Evolutionary conservation across 2,113 vertebrate species (phyloP).

Genomic region (Protobothrops mucrosquamatus): DNA sequence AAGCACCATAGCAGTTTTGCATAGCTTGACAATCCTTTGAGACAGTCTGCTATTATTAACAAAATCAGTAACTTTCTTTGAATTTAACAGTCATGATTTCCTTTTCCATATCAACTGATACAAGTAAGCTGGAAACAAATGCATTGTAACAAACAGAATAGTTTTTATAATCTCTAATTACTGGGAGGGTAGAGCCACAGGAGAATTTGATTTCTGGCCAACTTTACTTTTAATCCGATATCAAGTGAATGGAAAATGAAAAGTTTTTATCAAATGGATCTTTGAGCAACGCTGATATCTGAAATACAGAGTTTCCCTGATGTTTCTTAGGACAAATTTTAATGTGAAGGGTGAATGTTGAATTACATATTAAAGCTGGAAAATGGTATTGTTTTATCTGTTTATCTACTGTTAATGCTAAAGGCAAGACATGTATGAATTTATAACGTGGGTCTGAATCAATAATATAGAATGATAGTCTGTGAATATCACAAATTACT

Average conservation of each 20-base stretch:
- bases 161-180: neutral
- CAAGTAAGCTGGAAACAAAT: neutral
- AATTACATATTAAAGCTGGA: neutral
- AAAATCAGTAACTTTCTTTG: neutral
- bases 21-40: rapidly evolving
- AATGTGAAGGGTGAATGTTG: neutral
- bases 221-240: neutral
- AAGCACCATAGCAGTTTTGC: neutral
- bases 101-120: neutral
- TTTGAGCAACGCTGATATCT: neutral
- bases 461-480: neutral
- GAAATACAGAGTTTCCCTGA: neutral
- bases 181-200: neutral
- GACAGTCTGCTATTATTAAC: neutral
- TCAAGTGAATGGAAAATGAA: neutral
- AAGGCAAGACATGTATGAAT: neutral
- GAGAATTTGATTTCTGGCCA: neutral
- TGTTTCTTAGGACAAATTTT: neutral
- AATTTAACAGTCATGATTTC: neutral
- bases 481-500: neutral
- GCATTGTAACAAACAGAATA: neutral
- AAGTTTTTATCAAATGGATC: neutral
- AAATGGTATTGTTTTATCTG: neutral
- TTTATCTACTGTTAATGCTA: neutral
- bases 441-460: neutral